phyloP scores from a whole-genome alignment of 2,113 vertebrate species.

The Trichomycterus rosablanca region DNA sequence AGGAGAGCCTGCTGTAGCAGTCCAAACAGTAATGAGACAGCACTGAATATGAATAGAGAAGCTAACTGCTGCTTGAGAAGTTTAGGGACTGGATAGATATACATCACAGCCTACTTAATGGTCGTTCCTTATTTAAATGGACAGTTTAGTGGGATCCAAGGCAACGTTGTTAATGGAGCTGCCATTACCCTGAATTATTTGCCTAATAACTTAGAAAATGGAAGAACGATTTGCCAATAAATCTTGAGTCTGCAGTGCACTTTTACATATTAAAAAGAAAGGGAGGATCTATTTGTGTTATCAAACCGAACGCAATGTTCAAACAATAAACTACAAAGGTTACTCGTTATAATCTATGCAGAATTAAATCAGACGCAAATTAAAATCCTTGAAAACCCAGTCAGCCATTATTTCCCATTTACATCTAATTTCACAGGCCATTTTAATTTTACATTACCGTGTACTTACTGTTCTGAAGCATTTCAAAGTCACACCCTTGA shows the following conservation, averaged over 20 bases:
- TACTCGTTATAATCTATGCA: conserved; percentile 13
- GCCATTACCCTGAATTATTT: conserved; percentile 62
- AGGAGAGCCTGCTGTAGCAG: conserved; percentile 35
- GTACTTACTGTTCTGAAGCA: no score
- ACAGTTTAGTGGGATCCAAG: conserved; percentile 60
- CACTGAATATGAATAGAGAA: conserved; percentile 57
- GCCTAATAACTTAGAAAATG: conserved; percentile 53
- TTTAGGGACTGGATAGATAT: conserved; percentile 52
- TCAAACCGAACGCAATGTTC: not conserved
- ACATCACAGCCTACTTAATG: conserved; percentile 62
- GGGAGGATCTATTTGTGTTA: conserved; percentile 24
- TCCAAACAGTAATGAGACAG: conserved; percentile 53
- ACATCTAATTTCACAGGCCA: conserved; percentile 20
- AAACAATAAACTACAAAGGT: conserved; percentile 9
- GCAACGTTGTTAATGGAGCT: conserved; percentile 60
- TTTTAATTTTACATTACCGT: conserved; percentile 17
- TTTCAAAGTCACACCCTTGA: not conserved
- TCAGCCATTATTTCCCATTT: conserved; percentile 15
- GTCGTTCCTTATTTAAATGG: conserved; percentile 68
- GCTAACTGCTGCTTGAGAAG: conserved; percentile 62
- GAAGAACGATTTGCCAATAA: conserved; percentile 46
- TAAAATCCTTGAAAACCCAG: conserved; percentile 26
- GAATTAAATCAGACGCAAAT: conserved; percentile 31
- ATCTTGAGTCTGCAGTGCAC: conserved; percentile 37
- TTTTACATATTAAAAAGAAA: conserved; percentile 37